Base-by-base conservation (phyloP, 2,113 vertebrate species). In the Chlamydotis undulata region DNA sequence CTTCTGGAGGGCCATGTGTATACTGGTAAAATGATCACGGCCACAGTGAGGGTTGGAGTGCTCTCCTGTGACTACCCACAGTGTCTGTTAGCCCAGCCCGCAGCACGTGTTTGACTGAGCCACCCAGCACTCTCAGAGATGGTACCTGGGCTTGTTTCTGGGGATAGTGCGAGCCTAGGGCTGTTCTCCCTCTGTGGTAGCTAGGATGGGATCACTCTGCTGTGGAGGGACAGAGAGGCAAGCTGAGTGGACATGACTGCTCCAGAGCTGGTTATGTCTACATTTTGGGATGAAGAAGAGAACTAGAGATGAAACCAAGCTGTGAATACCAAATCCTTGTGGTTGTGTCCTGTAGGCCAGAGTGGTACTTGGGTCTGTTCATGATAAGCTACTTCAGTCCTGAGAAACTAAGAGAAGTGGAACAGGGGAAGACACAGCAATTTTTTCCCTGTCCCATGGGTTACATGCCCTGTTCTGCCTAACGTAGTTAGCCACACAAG, bases 241-340 rank as follows among this genome's bases (percentile, higher is more conserved):
- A 73, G 7, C 4, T 52, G 28, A 17, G 19, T 1, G 1, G 18
- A 45, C 0, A 0, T n/a, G 45, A 47, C 43, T 4, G 3, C 23
- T 67, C 45, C 57, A 64, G 33, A 79, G 49, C 39, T 79, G 9
- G 28, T 79, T 68, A 68, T 22, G 39, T 26, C 63, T 68, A 10
- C 43, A 41, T 52, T 80, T 75, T 29, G 19, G 39, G 43, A 90
- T 7, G 13, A 83, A 21, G 86, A 95, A 64, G 33, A 69, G 19
- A 91, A 50, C 2, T 47, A 41, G 41, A 53, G 45, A 37, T 37
- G 33, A 81, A 90, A 74, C 11, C 18, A 65, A 80, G 8, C 45
- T 35, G 50, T 61, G 41, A 87, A 80, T 15, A 80, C 26, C 8
- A 69, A 60, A 87, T 71, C 18, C 19, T 65, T 84, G 18, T 60